A percentile compares a stretch with the other conserved stretches of the same genome.
These are phyloP conservation scores for Atractosteus spatula DNA, from an alignment of 2,113 vertebrate genomes.

Conservation along the genomic window DNA sequence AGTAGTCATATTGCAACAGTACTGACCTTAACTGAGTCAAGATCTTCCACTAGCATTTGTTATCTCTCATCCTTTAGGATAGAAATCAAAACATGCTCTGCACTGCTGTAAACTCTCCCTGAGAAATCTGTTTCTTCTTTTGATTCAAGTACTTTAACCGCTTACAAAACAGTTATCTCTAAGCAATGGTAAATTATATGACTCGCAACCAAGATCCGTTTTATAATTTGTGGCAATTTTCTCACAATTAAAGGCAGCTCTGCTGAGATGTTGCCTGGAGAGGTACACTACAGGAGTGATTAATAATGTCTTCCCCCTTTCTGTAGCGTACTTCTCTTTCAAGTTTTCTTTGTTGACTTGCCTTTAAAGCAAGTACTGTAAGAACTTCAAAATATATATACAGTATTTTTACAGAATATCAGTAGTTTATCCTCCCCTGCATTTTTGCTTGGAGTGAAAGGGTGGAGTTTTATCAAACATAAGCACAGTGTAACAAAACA, in stretches of 20 bases:
- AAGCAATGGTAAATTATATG: constrained; percentile 49
- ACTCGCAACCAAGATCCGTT: constrained; percentile 31
- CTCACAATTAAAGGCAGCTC: constrained; percentile 70
- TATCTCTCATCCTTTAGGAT: constrained; percentile 73
- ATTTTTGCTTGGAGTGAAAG: too few species aligned
- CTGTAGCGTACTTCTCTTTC: constrained; percentile 66
- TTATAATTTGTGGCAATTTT: constrained; percentile 69
- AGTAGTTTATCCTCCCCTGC: too few species aligned
- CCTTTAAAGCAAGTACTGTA: constrained; percentile 59
- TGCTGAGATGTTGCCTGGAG: constrained; percentile 64
- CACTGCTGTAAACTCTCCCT: constrained; percentile 62
- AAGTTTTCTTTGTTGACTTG: constrained; percentile 73
- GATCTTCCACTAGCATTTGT: constrained; percentile 62
- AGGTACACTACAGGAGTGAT: constrained; percentile 60
- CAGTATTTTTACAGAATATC: too few species aligned
- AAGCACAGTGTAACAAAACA: too few species aligned
- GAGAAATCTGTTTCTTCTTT: constrained; percentile 62
- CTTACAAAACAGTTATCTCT: constrained; percentile 62
- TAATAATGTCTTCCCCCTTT: constrained; percentile 65
- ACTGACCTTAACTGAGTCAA: constrained; percentile 50
- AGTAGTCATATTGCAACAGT: too few species aligned
- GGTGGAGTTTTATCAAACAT: too few species aligned
- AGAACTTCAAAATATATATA: constrained; percentile 29
- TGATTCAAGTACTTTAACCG: constrained; percentile 40
- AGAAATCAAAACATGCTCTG: constrained; percentile 53